Evolutionary conservation across 2,113 vertebrate genomes (phyloP).

Genomic region (Muntiacus reevesi): DNA sequence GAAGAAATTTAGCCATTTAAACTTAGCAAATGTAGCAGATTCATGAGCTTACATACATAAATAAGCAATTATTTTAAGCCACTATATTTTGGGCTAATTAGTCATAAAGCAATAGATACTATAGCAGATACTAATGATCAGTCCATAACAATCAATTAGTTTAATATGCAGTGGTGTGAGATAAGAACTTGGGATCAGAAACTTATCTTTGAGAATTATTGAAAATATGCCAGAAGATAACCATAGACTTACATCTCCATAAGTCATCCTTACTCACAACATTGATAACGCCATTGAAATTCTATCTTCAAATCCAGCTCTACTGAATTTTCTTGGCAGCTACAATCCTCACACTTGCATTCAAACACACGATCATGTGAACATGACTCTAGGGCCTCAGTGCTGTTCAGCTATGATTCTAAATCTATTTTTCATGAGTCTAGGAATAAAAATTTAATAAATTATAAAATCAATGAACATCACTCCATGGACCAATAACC

Average conservation of each 20-base stretch:
- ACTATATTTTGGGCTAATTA: neutral
- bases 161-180: neutral
- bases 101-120: neutral
- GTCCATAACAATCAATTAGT: neutral
- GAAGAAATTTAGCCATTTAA: neutral
- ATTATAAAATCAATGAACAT: neutral
- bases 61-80: neutral
- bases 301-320: neutral
- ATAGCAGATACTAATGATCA: neutral
- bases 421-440: conserved; percentile 41
- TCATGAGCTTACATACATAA: neutral
- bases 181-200: neutral
- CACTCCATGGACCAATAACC: neutral
- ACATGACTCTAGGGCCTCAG: neutral
- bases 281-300: neutral
- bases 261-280: neutral
- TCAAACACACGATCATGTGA: neutral
- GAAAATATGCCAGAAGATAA: neutral
- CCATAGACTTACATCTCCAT: neutral
- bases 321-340: neutral
- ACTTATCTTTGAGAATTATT: neutral
- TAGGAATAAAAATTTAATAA: neutral
- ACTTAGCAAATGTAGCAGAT: neutral
- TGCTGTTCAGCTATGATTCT: conserved; percentile 28
- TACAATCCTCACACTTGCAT: neutral